phyloP scores from a whole-genome alignment of 2,797 vertebrate genomes.

The Falco concolor region DNA sequence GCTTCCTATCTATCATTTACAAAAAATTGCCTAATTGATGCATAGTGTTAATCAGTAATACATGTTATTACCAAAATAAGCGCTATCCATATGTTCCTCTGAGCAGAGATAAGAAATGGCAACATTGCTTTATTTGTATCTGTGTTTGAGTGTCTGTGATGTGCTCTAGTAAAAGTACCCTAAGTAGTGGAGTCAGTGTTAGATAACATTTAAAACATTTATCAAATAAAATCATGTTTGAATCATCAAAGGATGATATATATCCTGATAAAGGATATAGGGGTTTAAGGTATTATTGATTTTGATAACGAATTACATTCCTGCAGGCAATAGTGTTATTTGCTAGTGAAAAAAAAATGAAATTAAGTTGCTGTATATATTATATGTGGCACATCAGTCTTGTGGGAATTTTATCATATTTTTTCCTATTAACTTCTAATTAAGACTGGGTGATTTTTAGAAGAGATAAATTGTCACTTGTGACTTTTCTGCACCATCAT shows the following conservation, averaged over 20 bases:
- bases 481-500: neutral
- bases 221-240: neutral
- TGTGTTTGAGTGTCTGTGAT: neutral
- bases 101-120: neutral
- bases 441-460: neutral
- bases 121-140: neutral
- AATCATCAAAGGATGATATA: neutral
- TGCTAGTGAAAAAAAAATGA: neutral
- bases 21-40: neutral
- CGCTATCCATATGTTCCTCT: neutral
- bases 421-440: constrained; percentile 14
- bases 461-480: neutral
- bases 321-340: neutral
- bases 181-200: neutral
- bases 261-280: neutral
- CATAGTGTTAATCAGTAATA: neutral
- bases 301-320: neutral
- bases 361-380: neutral
- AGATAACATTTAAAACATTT: neutral
- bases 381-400: neutral
- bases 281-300: neutral
- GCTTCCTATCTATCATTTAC: neutral
- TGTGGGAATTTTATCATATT: neutral
- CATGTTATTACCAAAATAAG: neutral
- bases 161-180: neutral